Evolutionary conservation across 2,888 invertebrate genomes (phyloP).

Genomic region (Tanytarsus gracilentus): DNA sequence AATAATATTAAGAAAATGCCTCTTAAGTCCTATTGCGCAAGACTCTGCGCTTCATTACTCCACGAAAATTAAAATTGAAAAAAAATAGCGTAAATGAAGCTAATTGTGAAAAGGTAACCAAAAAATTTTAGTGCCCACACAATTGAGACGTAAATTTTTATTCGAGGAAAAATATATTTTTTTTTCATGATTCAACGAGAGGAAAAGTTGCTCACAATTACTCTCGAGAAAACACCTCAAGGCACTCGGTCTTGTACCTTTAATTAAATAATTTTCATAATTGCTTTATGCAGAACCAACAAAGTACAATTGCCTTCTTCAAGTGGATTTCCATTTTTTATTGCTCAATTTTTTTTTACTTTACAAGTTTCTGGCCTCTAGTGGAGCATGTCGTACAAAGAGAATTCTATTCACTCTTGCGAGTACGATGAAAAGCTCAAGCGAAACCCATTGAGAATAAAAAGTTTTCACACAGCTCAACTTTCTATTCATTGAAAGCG

Average conservation of each 20-base stretch:
- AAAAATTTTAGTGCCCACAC: too few relatives aligned
- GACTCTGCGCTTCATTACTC: not conserved
- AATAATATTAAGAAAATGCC: slow-evolving; percentile 9
- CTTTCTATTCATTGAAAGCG: not conserved
- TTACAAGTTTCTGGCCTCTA: too few relatives aligned
- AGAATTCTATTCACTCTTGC: too few relatives aligned
- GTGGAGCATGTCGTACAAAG: too few relatives aligned
- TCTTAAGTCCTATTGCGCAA: slow-evolving; percentile 9
- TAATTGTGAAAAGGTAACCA: too few relatives aligned
- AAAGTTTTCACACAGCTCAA: slow-evolving; percentile 5
- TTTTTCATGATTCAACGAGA: not conserved
- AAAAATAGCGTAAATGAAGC: not conserved
- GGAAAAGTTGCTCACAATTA: slow-evolving; percentile 17
- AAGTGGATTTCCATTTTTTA: too few relatives aligned
- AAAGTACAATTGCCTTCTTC: slow-evolving; percentile 5
- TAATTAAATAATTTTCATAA: slow-evolving; percentile 29
- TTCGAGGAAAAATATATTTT: not conserved
- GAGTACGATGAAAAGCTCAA: slow-evolving; percentile 13
- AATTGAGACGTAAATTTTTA: not conserved
- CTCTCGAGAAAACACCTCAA: slow-evolving; percentile 24
- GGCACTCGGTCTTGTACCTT: not conserved
- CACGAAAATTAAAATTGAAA: not conserved
- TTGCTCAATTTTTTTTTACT: too few relatives aligned
- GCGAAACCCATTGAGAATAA: slow-evolving; percentile 2
- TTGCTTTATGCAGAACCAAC: slow-evolving; percentile 17